Evolutionary conservation across 2,888 invertebrate species (phyloP).

Genomic region (Drosophila cognata): DNA sequence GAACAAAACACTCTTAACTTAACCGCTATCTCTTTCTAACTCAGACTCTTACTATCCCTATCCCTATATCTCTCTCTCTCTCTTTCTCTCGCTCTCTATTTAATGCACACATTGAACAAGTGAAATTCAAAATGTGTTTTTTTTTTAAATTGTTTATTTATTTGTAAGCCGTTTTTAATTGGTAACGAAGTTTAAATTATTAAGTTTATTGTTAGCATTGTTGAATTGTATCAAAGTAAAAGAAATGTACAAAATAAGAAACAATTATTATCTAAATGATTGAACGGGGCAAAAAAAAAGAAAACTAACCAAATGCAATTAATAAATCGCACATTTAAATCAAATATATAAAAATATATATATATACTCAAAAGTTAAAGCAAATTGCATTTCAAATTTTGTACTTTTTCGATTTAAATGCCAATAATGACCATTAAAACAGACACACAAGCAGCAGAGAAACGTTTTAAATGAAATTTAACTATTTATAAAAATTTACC

Average conservation of each 20-base stretch:
- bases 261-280: slow-evolving; percentile 14
- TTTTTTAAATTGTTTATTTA: slow-evolving; percentile 43
- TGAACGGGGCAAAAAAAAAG: not conserved
- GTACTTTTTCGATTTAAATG: slow-evolving; percentile 47
- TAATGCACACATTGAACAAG: slow-evolving; percentile 38
- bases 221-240: slow-evolving; percentile 41
- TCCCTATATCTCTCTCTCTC: slow-evolving; percentile 8
- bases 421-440: slow-evolving; percentile 16
- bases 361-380: slow-evolving; percentile 29
- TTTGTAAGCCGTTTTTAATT: slow-evolving; percentile 56
- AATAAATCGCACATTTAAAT: slow-evolving; percentile 44
- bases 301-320: slow-evolving; percentile 24
- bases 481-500: slow-evolving; percentile 39
- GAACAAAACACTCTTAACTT: slow-evolving; percentile 18
- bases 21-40: slow-evolving; percentile 10
- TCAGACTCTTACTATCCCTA: slow-evolving; percentile 10
- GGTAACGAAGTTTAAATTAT: slow-evolving; percentile 50
- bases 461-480: slow-evolving; percentile 45
- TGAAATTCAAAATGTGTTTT: slow-evolving; percentile 43
- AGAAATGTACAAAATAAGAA: slow-evolving; percentile 46
- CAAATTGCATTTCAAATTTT: slow-evolving; percentile 41
- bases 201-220: slow-evolving; percentile 67
- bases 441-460: slow-evolving; percentile 17
- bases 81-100: slow-evolving; percentile 19
- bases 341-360: slow-evolving; percentile 26